phyloP scores from a whole-genome alignment of 2,888 invertebrate species.

The Lepeophtheirus nordmannii region DNA sequence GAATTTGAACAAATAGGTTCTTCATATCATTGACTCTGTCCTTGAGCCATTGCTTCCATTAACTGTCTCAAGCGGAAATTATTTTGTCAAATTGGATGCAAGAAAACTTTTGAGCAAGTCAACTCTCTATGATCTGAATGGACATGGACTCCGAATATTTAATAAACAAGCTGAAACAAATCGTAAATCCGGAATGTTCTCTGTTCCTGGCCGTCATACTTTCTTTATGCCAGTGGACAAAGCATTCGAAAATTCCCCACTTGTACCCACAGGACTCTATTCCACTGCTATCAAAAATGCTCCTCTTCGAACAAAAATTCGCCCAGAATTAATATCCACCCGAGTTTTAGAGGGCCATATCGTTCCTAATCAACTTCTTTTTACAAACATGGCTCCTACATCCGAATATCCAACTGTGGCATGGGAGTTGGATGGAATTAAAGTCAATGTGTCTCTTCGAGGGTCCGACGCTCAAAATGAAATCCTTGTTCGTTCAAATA shows the following conservation, averaged over 20 bases:
- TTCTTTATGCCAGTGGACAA: slow-evolving; percentile 82
- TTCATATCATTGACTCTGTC: slow-evolving; percentile 25
- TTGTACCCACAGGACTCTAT: neutral
- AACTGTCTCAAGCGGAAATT: neutral
- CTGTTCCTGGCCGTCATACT: slow-evolving; percentile 61
- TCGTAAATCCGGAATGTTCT: slow-evolving; percentile 53
- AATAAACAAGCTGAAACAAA: slow-evolving; percentile 41
- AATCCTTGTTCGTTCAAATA: slow-evolving; percentile 27
- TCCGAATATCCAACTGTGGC: slow-evolving; percentile 20
- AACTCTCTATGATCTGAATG: slow-evolving; percentile 5
- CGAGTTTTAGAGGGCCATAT: slow-evolving; percentile 18
- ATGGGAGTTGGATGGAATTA: neutral
- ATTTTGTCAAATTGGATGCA: slow-evolving; percentile 15
- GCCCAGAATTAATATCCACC: slow-evolving; percentile 2
- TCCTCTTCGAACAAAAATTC: neutral
- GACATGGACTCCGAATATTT: slow-evolving; percentile 13
- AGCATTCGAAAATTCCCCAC: slow-evolving; percentile 57
- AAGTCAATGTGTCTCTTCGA: slow-evolving; percentile 16
- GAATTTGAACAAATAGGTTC: slow-evolving; percentile 13
- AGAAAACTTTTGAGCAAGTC: slow-evolving; percentile 7
- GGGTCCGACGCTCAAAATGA: too few species aligned
- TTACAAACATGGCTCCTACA: slow-evolving; percentile 14
- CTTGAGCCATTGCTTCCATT: slow-evolving; percentile 21
- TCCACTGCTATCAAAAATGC: neutral
- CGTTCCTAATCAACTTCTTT: slow-evolving; percentile 12